A percentile compares a stretch with the other conserved stretches of the same genome.
Conservation (phyloP, 2,888 invertebrate species). For the Leistus spinibarbis region DNA sequence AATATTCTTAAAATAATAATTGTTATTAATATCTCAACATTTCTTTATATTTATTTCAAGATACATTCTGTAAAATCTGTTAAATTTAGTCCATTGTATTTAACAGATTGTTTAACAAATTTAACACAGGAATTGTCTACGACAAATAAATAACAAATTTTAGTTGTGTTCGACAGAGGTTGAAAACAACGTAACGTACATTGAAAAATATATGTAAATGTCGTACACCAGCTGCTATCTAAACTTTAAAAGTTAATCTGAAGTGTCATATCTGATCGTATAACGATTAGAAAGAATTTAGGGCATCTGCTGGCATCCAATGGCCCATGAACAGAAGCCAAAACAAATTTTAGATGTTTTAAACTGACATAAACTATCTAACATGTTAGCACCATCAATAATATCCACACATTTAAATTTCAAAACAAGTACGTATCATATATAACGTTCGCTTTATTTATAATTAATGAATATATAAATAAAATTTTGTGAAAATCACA, state of each 20-base stretch:
- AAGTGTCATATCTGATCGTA: conserved; percentile 52
- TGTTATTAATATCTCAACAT: too few relatives aligned
- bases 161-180: not conserved
- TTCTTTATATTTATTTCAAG: not conserved
- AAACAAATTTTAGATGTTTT: conserved; percentile 39
- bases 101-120: not conserved
- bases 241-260: conserved; percentile 53
- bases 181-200: conserved; percentile 24
- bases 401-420: not conserved
- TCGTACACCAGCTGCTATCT: conserved; percentile 55
- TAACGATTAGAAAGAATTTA: conserved; percentile 48
- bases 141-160: conserved; percentile 27
- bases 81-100: not conserved
- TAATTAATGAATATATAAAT: not conserved
- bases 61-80: not conserved
- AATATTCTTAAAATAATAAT: too few relatives aligned
- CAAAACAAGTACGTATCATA: not conserved
- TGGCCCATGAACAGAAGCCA: conserved; percentile 42
- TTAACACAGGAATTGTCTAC: not conserved
- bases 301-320: conserved; percentile 49
- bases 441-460: not conserved
- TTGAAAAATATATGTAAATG: conserved; percentile 49
- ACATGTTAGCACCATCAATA: conserved; percentile 20
- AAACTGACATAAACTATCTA: conserved; percentile 29
- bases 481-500: not conserved